Percentiles rank a stretch among this genome's conserved stretches.
These are phyloP conservation scores for Chrysodeixis includens DNA, from an alignment of 2,888 invertebrate species.

Conservation along the genomic window DNA sequence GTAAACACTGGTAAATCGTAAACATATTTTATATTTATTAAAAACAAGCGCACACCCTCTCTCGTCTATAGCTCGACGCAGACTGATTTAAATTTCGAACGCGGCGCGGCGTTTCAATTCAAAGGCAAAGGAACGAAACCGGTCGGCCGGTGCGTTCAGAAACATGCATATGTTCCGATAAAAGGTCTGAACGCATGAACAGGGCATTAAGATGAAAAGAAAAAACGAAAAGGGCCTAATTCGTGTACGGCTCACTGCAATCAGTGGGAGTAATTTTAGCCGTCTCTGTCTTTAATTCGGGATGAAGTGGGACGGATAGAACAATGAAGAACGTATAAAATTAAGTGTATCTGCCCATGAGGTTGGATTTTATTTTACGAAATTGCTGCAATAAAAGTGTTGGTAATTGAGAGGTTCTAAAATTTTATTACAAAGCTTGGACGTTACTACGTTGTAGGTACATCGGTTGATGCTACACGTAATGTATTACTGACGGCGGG, in stretches of 20 bases:
- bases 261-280: conserved; percentile 85
- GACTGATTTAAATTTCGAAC: conserved; percentile 79
- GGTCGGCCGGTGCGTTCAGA: conserved; percentile 83
- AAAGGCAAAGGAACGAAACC: conserved; percentile 85
- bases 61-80: conserved; percentile 65
- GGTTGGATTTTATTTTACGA: conserved; percentile 83
- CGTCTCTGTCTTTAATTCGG: conserved; percentile 65
- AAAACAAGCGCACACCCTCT: conserved; percentile 62
- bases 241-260: conserved; percentile 87
- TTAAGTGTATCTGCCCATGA: conserved; percentile 83
- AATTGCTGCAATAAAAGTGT: conserved; percentile 85
- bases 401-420: conserved; percentile 83
- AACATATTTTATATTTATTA: conserved; percentile 66
- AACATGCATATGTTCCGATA: conserved; percentile 86
- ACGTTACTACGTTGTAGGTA: conserved; percentile 42
- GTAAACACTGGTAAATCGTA: conserved; percentile 76
- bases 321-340: conserved; percentile 82
- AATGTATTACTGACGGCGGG: neutral
- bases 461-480: conserved; percentile 27
- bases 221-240: conserved; percentile 84
- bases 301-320: conserved; percentile 66
- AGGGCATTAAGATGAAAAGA: conserved; percentile 83
- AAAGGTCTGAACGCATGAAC: conserved; percentile 86
- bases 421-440: conserved; percentile 71
- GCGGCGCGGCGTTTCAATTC: conserved; percentile 79